These are phyloP conservation scores for Diorhabda elongata DNA, from an alignment of 1,140 invertebrate genomes.

Conservation along the genomic window DNA sequence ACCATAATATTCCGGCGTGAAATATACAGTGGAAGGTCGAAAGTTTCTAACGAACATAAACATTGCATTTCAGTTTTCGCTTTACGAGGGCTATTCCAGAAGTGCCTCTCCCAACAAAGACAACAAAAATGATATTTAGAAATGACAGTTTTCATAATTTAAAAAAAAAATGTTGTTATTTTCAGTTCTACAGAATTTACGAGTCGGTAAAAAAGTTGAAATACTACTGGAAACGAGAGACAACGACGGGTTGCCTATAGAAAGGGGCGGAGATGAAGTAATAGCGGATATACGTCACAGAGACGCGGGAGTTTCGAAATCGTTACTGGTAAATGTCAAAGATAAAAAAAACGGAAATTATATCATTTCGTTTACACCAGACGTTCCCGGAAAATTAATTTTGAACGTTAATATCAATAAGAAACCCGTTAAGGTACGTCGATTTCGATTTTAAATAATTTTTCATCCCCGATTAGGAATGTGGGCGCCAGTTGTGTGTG, in stretches of 20 bases:
- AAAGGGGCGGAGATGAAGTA: slow-evolving; percentile 52
- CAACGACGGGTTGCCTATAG: slow-evolving; percentile 51
- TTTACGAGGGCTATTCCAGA: no score
- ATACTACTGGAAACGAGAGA: slow-evolving; percentile 52
- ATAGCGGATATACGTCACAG: slow-evolving; percentile 47
- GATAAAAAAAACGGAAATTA: slow-evolving; percentile 62
- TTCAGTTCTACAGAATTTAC: slow-evolving; percentile 44
- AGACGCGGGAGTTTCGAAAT: slow-evolving; percentile 50
- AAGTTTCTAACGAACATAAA: no score
- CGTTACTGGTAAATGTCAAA: slow-evolving; percentile 52
- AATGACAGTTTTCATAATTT: not conserved
- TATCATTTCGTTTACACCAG: slow-evolving; percentile 55
- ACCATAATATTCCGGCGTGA: no score
- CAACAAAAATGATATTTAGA: no score
- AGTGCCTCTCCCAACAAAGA: no score
- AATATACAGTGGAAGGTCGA: no score
- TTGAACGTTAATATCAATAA: slow-evolving; percentile 58
- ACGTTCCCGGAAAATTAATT: slow-evolving; percentile 55
- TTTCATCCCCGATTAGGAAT: not conserved
- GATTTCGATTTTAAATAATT: not conserved
- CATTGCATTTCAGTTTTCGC: no score
- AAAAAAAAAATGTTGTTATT: no score
- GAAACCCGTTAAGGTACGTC: slow-evolving; percentile 56
- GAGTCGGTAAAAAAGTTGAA: slow-evolving; percentile 51
- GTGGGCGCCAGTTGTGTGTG: no score